Evolutionary conservation across 2,888 invertebrate genomes (phyloP), one percentile per base, ranked within the genome.

Genomic region (Clusia tigrina): DNA sequence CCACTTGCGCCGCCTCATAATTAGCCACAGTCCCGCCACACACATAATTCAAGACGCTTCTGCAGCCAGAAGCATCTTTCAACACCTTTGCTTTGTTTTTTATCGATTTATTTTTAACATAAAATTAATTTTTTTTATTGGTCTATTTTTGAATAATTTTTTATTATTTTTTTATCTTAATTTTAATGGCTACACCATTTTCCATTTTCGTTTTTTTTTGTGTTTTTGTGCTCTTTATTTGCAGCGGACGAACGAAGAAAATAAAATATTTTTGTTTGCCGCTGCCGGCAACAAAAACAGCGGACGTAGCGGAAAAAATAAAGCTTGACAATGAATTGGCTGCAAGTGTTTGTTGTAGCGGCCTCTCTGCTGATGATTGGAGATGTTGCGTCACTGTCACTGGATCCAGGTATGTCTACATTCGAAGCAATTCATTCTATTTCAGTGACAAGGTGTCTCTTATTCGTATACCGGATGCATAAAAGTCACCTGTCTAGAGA

Each of bases 351-450:
- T 66, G 42, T 72, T 42, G 63, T 70, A 60, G 22, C 67, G 69
- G 64, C 72, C 66, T 62, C 73, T 70, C 74, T 69, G 67, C 69
- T 77, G 74, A 72, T 73, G 66, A 60, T 80, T 68, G 77, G 71
- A 70, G 74, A 78, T 73, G 78, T 78, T 72, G 72, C 77, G 70
- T 76, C 81, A 70, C 74, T 83, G 70, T 83, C 83, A 67, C 74
- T 83, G 65, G 83, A 83, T 80, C 83, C 83, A 84, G 83, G 83
- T 83, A 80, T 62, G 42, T n/a, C n/a, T n/a, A n/a, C n/a, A n/a
- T n/a, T n/a, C n/a, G n/a, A n/a, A n/a, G n/a, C n/a, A n/a, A n/a
- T n/a, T n/a, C n/a, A n/a, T n/a, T n/a, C n/a, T n/a, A n/a, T n/a
- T n/a, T n/a, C n/a, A n/a, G n/a, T n/a, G n/a, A n/a, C n/a, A n/a